phyloP scores from a whole-genome alignment of 2,797 vertebrate genomes.

The Pelobates cultripes region DNA sequence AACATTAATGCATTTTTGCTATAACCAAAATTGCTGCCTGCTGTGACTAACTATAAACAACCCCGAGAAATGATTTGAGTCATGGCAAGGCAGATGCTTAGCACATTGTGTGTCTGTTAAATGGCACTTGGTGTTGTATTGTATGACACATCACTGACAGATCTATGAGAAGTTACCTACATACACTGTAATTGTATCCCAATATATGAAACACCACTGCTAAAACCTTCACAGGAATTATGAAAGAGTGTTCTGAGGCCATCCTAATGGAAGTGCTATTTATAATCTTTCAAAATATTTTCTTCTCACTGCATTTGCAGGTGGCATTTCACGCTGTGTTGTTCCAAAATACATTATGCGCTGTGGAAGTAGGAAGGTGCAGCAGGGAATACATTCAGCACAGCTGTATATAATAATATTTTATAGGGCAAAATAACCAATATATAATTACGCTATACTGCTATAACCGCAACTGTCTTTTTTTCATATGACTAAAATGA shows the following conservation, averaged over 20 bases:
- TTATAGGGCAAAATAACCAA: conserved; percentile 8
- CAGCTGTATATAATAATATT: conserved; percentile 34
- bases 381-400: conserved; percentile 38
- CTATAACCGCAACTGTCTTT: not conserved
- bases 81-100: conserved; percentile 54
- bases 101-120: conserved; percentile 51
- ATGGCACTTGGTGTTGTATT: conserved; percentile 49
- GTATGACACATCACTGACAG: conserved; percentile 49
- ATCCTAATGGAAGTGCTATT: conserved; percentile 51
- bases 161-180: conserved; percentile 47
- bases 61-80: conserved; percentile 41
- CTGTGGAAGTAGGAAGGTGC: conserved; percentile 38
- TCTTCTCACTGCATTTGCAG: conserved; percentile 50
- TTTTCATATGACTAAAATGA: not conserved
- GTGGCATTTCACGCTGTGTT: conserved; percentile 51
- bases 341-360: conserved; percentile 47
- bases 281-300: conserved; percentile 54
- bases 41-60: conserved; percentile 48
- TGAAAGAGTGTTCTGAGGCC: conserved; percentile 37
- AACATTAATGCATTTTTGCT: not conserved
- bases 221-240: conserved; percentile 36
- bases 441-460: too few species aligned
- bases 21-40: conserved; percentile 29
- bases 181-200: conserved; percentile 47
- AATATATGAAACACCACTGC: conserved; percentile 43